These are phyloP conservation scores for Melangyna quadrimaculata DNA, from an alignment of 2,888 invertebrate genomes.

Conservation along the genomic window DNA sequence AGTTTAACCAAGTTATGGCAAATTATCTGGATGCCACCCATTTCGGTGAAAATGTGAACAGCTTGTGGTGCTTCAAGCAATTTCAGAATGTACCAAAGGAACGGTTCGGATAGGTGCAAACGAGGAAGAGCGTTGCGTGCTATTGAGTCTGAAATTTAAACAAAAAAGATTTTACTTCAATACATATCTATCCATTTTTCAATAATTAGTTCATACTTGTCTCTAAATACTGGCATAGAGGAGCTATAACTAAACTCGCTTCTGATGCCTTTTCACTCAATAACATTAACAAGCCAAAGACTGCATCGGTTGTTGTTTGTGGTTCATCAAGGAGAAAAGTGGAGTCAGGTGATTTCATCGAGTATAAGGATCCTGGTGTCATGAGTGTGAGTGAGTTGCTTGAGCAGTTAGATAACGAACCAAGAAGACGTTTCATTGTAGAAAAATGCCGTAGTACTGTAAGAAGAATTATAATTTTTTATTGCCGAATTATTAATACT, in stretches of 20 bases:
- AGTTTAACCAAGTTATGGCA: conserved; percentile 90
- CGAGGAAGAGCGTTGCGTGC: conserved; percentile 79
- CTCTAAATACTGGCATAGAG: conserved; percentile 87
- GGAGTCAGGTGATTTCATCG: conserved; percentile 77
- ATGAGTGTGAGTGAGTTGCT: conserved; percentile 87
- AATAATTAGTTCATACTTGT: conserved; percentile 75
- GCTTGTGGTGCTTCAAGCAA: conserved; percentile 90
- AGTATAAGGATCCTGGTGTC: conserved; percentile 82
- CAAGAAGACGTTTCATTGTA: conserved; percentile 91
- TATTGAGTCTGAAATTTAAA: conserved; percentile 75
- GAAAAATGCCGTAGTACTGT: conserved; percentile 88
- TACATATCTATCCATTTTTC: not conserved
- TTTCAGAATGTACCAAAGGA: conserved; percentile 91
- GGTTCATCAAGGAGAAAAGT: conserved; percentile 83
- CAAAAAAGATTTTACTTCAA: not conserved
- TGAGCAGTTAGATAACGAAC: conserved; percentile 89
- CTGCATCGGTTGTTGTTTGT: conserved; percentile 91
- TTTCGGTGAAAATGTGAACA: conserved; percentile 87
- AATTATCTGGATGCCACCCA: conserved; percentile 89
- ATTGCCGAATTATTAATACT: not conserved
- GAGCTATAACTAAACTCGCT: conserved; percentile 88
- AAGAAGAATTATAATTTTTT: conserved; percentile 52
- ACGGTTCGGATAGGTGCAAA: conserved; percentile 89
- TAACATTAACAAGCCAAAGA: conserved; percentile 91
- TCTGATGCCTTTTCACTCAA: conserved; percentile 89